phyloP scores from a whole-genome alignment of 2,888 invertebrate species.

The Linyphia triangularis region DNA sequence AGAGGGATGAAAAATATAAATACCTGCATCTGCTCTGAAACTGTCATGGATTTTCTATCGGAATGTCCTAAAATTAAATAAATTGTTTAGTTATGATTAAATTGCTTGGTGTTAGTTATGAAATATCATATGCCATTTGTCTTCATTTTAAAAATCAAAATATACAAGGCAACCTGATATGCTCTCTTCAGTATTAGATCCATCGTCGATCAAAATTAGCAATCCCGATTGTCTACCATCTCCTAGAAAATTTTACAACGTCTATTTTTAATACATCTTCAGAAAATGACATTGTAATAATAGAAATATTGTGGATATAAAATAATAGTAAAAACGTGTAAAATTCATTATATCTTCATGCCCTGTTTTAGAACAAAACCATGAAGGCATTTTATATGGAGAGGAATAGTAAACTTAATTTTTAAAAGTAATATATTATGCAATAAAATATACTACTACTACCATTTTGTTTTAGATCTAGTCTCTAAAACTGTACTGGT shows the following conservation, averaged over 20 bases:
- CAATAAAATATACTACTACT: too few relatives aligned
- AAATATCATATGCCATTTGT: neutral
- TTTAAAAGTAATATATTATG: too few relatives aligned
- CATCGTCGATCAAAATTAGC: constrained; percentile 74
- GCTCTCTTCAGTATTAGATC: constrained; percentile 72
- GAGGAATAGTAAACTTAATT: too few relatives aligned
- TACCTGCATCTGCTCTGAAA: constrained; percentile 74
- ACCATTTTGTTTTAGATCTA: too few relatives aligned
- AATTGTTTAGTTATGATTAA: neutral
- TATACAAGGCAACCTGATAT: constrained; percentile 37
- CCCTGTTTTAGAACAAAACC: too few relatives aligned
- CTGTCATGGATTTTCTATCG: constrained; percentile 60
- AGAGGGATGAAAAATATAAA: too few relatives aligned
- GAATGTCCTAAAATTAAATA: constrained; percentile 47
- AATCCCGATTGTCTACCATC: constrained; percentile 74
- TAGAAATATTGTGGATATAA: too few relatives aligned
- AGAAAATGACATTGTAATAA: too few relatives aligned
- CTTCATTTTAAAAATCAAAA: neutral
- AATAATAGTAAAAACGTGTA: too few relatives aligned
- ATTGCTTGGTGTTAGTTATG: neutral
- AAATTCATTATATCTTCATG: too few relatives aligned
- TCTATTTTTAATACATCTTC: neutral
- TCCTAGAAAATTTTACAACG: neutral
- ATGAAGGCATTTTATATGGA: too few relatives aligned
- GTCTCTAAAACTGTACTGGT: too few relatives aligned